Base-by-base conservation (phyloP, 2,797 vertebrate species). In the Hapalemur alaotrensis region DNA sequence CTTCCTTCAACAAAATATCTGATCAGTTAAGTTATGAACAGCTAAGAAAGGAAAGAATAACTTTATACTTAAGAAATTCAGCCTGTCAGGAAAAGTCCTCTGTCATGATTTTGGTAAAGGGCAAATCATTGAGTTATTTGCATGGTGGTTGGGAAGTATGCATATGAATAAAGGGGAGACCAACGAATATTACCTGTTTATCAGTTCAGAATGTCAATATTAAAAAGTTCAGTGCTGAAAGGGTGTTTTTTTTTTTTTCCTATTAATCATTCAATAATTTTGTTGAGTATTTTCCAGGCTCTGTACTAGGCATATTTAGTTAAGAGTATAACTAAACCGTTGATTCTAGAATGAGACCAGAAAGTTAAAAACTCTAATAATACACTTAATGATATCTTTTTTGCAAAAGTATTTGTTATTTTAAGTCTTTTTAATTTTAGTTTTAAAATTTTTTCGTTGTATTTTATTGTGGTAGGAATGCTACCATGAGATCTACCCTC, bases 31-130 rank as follows among this genome's bases (percentile, higher is more conserved):
- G n/a, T 96, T 93, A 32, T 11, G n/a, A 94, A 85, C 17, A 94
- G 20, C 65, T 54, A 85, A 92, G 65, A 70, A 93, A 96, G 43
- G 38, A 89, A 92, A 90, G 76, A 92, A 22, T 93, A 83, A 41
- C 80, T 95, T 90, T 61, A 30, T 2, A 61, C 67, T 85, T 95
- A 41, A 89, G 63, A 90, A 93, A 65, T 76, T 38, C 48, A 89
- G n/a, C 23, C n/a, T 89, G 14, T 86, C 70, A 80, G 57, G 46
- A 28, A 69, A 84, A 63, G 38, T 59, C 54, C 59, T 91, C 52
- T 84, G n/a, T 72, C 35, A 35, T 73, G 61, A 79, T 82, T 84
- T 86, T 83, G 54, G 23, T 79, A 67, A 82, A 82, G 54, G 83
- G 28, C n/a, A 85, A 15, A 38, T 57, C 52, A 76, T 30, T 59